Base-by-base conservation (phyloP, 2,888 invertebrate species). In the Dione vanillae region DNA sequence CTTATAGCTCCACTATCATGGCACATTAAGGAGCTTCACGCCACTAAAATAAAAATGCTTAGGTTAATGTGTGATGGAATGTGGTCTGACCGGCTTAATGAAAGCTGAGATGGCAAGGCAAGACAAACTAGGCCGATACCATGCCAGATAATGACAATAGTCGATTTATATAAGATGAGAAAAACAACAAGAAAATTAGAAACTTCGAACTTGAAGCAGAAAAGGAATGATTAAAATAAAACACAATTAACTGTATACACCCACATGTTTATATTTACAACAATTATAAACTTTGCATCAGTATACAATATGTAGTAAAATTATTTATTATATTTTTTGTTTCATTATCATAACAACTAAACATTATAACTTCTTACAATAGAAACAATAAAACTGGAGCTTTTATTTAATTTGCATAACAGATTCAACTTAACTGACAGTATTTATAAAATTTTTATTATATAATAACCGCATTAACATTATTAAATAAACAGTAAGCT, bases 261-360 rank as follows among this genome's bases (percentile, higher is more conserved):
- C 37, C 56, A 56, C 56, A 56, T 40, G 56, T 56, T 56, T 56
- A 56, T 40, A 56, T 40, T 56, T 56, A 56, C 11, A 56, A 56
- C 37, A 56, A 16, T 11, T 16, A 56, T 56, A 56, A 56, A 56
- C 37, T 56, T 56, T 40, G n/a, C 37, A 16, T 56, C 37, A 56
- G 56, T 56, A 56, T 56, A 56, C 56, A 56, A 56, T 37, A 37
- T 40, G 37, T 3, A 54, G 1, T 56, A 37, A 37, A n/a, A 54
- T 54, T 10, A 54, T 37, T 37, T 11, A 1, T 54, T 16, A 16
- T 56, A 37, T 40, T 16, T 37, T 35, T 10, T 1, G 6, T 40
- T 40, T 16, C 3, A 8, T 40, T 35, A 11, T 16, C 11, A 37
- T 40, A 56, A 56, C 11, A 56, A 56, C 56, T 16, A 6, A 56